Percentiles rank a stretch among this genome's conserved stretches.
phyloP scores from a whole-genome alignment of 2,888 invertebrate species.

The Agelastica alni region DNA sequence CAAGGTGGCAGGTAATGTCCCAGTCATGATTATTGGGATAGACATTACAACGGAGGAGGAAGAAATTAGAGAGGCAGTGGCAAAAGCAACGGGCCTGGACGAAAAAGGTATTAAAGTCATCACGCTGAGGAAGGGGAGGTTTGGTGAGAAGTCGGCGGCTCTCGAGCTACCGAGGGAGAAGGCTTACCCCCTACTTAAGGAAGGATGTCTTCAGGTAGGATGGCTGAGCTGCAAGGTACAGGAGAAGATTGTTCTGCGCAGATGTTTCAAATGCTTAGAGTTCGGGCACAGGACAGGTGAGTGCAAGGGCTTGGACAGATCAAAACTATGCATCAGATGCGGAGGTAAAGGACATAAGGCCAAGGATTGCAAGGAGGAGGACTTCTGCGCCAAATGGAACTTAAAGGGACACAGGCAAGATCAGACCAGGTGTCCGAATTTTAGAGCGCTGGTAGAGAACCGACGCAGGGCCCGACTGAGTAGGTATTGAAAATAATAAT shows the following conservation, averaged over 20 bases:
- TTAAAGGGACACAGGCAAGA: too few relatives aligned
- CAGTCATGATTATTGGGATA: too few relatives aligned
- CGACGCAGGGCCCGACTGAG: too few relatives aligned
- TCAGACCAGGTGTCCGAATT: too few relatives aligned
- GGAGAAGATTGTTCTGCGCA: neutral
- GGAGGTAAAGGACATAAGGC: constrained; percentile 4
- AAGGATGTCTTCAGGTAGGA: neutral
- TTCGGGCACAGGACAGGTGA: neutral
- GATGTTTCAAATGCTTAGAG: constrained; percentile 4
- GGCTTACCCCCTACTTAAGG: neutral
- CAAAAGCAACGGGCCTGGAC: too few relatives aligned
- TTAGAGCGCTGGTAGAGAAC: too few relatives aligned
- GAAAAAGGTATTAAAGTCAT: too few relatives aligned
- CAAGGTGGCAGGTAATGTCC: too few relatives aligned
- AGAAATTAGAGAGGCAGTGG: neutral
- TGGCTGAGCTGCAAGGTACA: too few relatives aligned
- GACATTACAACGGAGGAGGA: too few relatives aligned
- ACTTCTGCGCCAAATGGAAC: neutral
- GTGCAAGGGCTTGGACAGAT: constrained; percentile 2
- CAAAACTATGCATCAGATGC: neutral
- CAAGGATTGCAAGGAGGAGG: too few relatives aligned
- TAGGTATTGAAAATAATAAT: too few relatives aligned
- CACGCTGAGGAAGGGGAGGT: neutral
- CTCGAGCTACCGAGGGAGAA: neutral
- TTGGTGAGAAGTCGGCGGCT: neutral